Conservation (phyloP, 2,113 vertebrate genomes). For the Murina feae region DNA sequence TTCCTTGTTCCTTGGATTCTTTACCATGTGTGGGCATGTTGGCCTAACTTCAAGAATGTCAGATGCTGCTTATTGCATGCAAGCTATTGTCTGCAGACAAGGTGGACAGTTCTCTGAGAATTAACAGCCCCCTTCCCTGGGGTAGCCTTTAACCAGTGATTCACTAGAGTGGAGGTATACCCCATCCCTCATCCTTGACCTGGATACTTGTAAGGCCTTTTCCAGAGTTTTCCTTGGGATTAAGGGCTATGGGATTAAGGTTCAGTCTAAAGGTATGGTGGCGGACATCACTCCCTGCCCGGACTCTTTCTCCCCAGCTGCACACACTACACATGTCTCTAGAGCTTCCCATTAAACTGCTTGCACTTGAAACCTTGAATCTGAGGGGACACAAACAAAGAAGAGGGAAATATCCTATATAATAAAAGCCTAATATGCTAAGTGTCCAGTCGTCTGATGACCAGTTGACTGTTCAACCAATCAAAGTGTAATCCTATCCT, state of each 20-base stretch:
- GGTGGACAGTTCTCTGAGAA: not conserved
- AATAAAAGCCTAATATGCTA: no score
- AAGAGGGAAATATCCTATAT: no score
- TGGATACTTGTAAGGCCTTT: not conserved
- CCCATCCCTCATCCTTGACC: not conserved
- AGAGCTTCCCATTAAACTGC: not conserved
- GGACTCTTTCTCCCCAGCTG: not conserved
- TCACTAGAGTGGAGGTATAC: not conserved
- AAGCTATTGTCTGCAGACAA: not conserved
- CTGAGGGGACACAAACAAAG: not conserved
- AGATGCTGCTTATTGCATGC: not conserved
- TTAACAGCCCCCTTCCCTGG: fast-evolving
- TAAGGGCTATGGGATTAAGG: not conserved
- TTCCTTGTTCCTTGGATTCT: not conserved
- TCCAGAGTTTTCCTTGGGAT: not conserved
- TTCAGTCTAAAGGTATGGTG: not conserved
- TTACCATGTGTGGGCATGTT: not conserved
- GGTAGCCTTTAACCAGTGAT: not conserved
- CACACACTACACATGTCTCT: not conserved
- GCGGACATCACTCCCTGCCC: not conserved
- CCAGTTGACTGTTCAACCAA: no score
- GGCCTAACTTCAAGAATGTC: not conserved
- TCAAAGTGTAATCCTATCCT: no score
- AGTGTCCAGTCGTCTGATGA: no score
- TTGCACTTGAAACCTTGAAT: not conserved